phyloP scores from a whole-genome alignment of 2,888 invertebrate species.

The Papilio elwesi region DNA sequence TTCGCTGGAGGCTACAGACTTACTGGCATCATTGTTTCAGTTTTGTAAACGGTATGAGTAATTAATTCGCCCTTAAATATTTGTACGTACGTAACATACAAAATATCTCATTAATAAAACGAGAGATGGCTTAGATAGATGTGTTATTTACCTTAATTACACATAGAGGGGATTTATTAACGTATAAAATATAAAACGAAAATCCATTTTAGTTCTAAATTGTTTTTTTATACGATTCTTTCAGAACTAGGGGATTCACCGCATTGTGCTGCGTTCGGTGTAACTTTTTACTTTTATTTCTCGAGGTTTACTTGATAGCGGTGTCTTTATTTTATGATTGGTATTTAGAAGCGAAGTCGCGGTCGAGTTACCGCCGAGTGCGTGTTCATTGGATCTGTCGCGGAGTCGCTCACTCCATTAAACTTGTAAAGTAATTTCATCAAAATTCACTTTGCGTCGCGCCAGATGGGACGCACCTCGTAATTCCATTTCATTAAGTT shows the following conservation, averaged over 20 bases:
- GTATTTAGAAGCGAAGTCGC: background rate
- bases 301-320: background rate
- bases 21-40: conserved; percentile 30
- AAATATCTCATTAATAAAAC: background rate
- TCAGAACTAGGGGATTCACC: background rate
- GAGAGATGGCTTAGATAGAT: background rate
- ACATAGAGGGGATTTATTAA: background rate
- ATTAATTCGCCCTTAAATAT: background rate
- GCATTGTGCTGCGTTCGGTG: background rate
- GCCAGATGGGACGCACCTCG: conserved; percentile 76
- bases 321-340: background rate
- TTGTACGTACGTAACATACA: background rate
- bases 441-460: conserved; percentile 76
- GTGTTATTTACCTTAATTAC: background rate
- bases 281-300: background rate
- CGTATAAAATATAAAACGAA: too few relatives aligned
- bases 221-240: too few relatives aligned
- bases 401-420: conserved; percentile 69
- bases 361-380: conserved; percentile 40
- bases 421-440: conserved; percentile 79
- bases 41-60: conserved; percentile 4
- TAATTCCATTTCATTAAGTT: conserved; percentile 79
- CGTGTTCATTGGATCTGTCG: conserved; percentile 49
- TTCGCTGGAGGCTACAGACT: conserved; percentile 30
- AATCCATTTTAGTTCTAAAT: too few relatives aligned